A percentile compares a stretch with the other conserved stretches of the same genome.
Evolutionary conservation across 2,888 invertebrate species (phyloP).

Genomic region (Sepioteuthis lessoniana): DNA sequence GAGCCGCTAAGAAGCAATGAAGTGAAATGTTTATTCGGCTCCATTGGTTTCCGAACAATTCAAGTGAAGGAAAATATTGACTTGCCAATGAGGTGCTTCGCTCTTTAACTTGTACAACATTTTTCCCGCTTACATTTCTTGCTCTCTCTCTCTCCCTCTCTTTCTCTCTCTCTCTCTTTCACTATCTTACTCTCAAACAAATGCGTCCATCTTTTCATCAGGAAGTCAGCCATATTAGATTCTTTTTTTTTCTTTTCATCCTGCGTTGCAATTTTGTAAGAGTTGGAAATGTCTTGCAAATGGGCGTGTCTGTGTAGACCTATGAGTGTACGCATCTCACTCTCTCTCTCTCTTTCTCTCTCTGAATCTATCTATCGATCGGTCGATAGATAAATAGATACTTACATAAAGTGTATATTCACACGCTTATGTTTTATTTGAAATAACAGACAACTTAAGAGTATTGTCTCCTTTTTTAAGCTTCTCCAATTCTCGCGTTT

Average conservation of each 20-base stretch:
- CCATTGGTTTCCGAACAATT: background rate
- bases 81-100: slow-evolving; percentile 13
- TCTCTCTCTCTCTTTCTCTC: background rate
- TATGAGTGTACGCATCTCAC: background rate
- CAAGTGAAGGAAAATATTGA: slow-evolving; percentile 33
- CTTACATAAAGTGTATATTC: too few species aligned
- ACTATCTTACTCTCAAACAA: background rate
- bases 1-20: background rate
- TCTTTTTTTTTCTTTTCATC: background rate
- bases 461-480: too few species aligned
- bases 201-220: background rate
- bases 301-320: background rate
- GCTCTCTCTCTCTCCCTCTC: too few species aligned
- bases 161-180: too few species aligned
- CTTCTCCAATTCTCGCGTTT: too few species aligned
- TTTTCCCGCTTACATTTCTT: too few species aligned
- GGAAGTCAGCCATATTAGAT: background rate
- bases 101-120: background rate
- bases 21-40: slow-evolving; percentile 16
- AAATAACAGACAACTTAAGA: too few species aligned
- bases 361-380: too few species aligned
- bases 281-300: background rate
- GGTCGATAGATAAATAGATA: too few species aligned
- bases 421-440: too few species aligned
- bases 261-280: background rate